These are phyloP conservation scores for Melieria picta DNA, from an alignment of 2,888 invertebrate genomes.

Conservation along the genomic window DNA sequence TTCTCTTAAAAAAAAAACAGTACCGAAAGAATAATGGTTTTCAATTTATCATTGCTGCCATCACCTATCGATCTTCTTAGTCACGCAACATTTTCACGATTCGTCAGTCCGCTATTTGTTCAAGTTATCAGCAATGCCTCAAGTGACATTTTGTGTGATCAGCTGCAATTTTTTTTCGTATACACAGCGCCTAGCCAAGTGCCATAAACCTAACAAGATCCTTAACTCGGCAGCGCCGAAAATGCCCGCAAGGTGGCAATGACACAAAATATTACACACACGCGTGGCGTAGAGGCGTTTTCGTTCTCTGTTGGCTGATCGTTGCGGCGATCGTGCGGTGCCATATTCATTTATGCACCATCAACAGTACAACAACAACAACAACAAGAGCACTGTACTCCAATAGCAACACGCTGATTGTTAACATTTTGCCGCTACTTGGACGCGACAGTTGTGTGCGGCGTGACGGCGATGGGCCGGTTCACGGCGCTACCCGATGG, in stretches of 20 bases:
- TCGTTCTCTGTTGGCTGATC: neutral
- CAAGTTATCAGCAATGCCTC: neutral
- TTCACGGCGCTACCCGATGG: conserved; percentile 49
- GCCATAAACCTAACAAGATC: neutral
- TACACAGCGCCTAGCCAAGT: neutral
- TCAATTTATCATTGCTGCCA: too few relatives aligned
- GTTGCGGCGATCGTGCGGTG: neutral
- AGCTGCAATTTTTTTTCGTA: neutral
- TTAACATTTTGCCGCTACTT: conserved; percentile 1
- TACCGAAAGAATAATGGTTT: too few relatives aligned
- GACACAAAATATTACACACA: neutral
- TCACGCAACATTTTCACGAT: neutral
- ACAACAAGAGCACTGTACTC: conserved; percentile 6
- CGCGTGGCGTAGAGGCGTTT: neutral
- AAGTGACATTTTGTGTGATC: neutral
- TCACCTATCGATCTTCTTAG: too few relatives aligned
- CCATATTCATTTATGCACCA: conserved; percentile 21
- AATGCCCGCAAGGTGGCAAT: neutral
- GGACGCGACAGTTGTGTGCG: neutral
- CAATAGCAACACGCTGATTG: neutral
- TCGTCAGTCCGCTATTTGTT: neutral
- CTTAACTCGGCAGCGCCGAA: neutral
- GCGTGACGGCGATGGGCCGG: conserved; percentile 26
- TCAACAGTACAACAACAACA: conserved; percentile 36
- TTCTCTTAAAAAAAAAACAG: too few relatives aligned